Base-by-base conservation (phyloP, 2,113 vertebrate genomes). In the Nycticorax nycticorax region DNA sequence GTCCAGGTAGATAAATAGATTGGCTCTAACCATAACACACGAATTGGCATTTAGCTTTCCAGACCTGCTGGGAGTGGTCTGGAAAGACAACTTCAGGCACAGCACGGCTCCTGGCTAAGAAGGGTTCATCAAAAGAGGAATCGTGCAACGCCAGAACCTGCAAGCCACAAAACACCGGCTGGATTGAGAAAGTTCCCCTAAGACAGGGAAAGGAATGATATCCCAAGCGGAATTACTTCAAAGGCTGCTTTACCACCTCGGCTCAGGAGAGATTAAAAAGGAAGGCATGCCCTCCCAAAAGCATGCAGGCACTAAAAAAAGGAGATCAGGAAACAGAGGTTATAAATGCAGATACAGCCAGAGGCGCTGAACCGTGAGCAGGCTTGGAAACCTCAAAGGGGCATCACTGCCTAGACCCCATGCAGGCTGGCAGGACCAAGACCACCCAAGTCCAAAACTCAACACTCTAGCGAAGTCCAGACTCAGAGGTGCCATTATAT, bases 141-240 rank as follows among this genome's bases (percentile, higher is more conserved):
- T n/a, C 2, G 0, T 0, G 0, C 14, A 35, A 76, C 10, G 74
- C 28, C 11, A 37, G 75, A 85, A 74, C 23, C 37, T 14, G 59
- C 1, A 18, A 76, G 35, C n/a, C 41, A n/a, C 57, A 81, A 56
- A 81, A 45, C 43, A 21, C 4, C 2, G 12, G 33, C 47, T 67
- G 57, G 60, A 67, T 28, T 77, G 47, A 85, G 57, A 80, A 66
- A n/a, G 52, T 28, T 63, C 37, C 26, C 43, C 18, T 19, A 50
- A 78, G 35, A 8, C 35, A 60, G n/a, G 39, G 75, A 20, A 71
- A 77, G 47, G 35, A 77, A 85, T 17, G 47, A 14, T 67, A 67
- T 10, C 52, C 47, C 39, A 60, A 60, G 62, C 56, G 43, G 75
- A 79, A 19, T 13, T 57, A 13, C 55, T 74, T 27, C 72, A 88